Evolutionary conservation across 1,140 invertebrate genomes (phyloP), one percentile per base, ranked within the genome.

Genomic region (Solenopsis invicta): DNA sequence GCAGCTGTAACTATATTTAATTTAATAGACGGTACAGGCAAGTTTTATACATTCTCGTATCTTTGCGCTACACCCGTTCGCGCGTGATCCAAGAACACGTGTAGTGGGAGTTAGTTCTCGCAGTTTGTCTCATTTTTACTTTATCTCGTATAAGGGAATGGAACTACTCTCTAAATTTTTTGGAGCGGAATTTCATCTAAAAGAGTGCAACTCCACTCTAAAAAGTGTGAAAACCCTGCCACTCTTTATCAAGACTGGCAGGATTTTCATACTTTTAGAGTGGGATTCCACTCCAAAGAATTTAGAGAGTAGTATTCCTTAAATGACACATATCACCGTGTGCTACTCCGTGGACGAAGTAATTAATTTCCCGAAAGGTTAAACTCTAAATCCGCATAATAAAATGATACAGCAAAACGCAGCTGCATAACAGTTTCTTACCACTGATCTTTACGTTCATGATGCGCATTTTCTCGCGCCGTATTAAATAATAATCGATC

Each of bases 1-100:
- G 59, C 45, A 64, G 48, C 24, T 24, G 37, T 48, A 62, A 77
- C 24, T 78, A 21, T 16, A 34, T 66, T 66, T 59, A 59, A 21
- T 48, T 66, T 50, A 13, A 64, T 52, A 21, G 61, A 34, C 59
- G 24, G 21, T n/a, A 77, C 59, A 18, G 21, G 24, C 75, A 64
- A 34, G 61, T 62, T 77, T 62, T 45, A 62, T 64, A 45, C 24
- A 48, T 59, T 59, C 52, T 75, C 52, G n/a, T 77, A 48, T 77
- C 16, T 62, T 62, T 13, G 18, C 16, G 48, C 21, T 12, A 62
- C 21, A n/a, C 18, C 10, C 18, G 21, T 76, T 41, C 6, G 21
- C 45, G 48, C 29, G 21, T 29, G 34, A 45, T 62, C 9, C 10
- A n/a, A 8, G 12, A 56, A 9, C 29, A 54, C 16, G 45, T 48